Evolutionary conservation across 1,140 invertebrate species (phyloP), one percentile per base, ranked within the genome.

Genomic region (Drosophila sturtevanti): DNA sequence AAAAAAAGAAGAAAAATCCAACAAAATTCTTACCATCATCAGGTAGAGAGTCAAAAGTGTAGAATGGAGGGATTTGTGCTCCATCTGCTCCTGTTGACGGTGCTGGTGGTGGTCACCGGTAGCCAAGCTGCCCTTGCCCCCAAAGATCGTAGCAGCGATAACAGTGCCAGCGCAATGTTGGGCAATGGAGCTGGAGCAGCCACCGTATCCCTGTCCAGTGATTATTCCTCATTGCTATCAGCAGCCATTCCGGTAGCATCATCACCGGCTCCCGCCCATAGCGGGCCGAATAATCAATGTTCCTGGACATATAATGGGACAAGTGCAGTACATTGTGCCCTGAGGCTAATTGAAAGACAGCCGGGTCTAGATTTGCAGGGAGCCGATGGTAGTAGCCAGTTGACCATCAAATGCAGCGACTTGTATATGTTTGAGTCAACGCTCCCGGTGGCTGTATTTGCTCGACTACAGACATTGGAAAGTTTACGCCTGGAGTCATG

Each of bases 381-480:
- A 11, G 93, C 95, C 11, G 96, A 97, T 85, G 95, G 95, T 37
- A 95, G 94, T 48, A 93, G 94, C 7, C 93, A 93, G 58, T 91
- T 98, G 65, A 93, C 93, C 54, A 93, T 98, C 11, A 93, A 94
- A 67, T 98, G 97, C 93, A 96, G 95, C 90, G 95, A 96, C 79
- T 93, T 95, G 18, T 93, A 96, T 68, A 94, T 96, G 38, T 96
- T 96, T 84, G 96, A 97, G 92, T 97, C 96, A 87, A 93, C 94
- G 31, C 92, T 98, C 16, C 93, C 94, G 34, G 93, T 94, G 9
- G 94, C 95, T 68, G 95, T 94, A 60, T 96, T 98, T 92, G 94
- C 95, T 54, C 93, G 95, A 0, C 92, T 98, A 0, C 94, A 94
- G 78, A 94, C 95, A 51, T 92, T 98, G 1, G 95, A 95, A 82